Percentiles rank a stretch among this genome's conserved stretches.
Conservation (phyloP, 2,888 invertebrate genomes). For the Crossocerus cetratus region DNA sequence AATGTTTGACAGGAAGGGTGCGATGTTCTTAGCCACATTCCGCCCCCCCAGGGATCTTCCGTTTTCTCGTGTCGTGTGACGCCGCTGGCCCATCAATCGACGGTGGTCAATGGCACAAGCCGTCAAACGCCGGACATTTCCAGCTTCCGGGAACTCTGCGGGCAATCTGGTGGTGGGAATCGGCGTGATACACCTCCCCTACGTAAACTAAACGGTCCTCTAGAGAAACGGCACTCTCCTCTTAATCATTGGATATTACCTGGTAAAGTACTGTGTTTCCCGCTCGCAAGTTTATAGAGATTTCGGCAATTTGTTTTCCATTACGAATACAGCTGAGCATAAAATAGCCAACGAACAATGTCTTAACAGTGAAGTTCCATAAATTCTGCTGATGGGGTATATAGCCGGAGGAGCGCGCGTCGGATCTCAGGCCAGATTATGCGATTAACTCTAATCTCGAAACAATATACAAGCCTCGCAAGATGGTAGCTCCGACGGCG, state of each 20-base stretch:
- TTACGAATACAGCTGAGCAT: too few relatives aligned
- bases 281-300: neutral
- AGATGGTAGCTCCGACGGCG: conserved; percentile 22
- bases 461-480: conserved; percentile 56
- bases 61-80: conserved; percentile 41
- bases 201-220: too few relatives aligned
- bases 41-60: conserved; percentile 48
- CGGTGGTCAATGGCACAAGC: conserved; percentile 37
- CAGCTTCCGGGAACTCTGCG: conserved; percentile 53
- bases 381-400: conserved; percentile 41
- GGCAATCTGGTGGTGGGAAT: conserved; percentile 51
- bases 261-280: neutral
- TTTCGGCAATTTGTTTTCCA: too few relatives aligned
- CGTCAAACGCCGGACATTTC: conserved; percentile 60
- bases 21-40: conserved; percentile 53
- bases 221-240: neutral
- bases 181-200: conserved; percentile 8
- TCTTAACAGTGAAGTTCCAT: conserved; percentile 42
- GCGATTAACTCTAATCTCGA: conserved; percentile 59
- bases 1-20: conserved; percentile 66
- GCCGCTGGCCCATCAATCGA: conserved; percentile 39
- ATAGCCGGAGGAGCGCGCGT: conserved; percentile 23
- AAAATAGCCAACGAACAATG: too few relatives aligned
- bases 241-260: neutral
- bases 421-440: conserved; percentile 55